These are phyloP conservation scores for Eulemur mongoz DNA, from an alignment of 2,797 vertebrate species.

Conservation along the genomic window DNA sequence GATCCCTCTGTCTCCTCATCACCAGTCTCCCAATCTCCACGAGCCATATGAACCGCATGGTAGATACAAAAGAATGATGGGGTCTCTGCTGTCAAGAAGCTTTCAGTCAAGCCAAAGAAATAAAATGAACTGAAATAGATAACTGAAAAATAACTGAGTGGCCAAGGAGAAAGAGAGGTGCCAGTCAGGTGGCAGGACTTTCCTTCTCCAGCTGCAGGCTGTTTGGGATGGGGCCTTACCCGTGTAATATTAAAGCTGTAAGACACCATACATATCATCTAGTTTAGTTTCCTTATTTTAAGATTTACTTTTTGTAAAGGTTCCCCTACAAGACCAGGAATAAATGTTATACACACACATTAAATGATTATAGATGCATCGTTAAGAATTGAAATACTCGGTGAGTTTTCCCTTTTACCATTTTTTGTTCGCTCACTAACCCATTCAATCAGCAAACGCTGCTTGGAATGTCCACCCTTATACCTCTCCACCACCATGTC, in stretches of 20 bases:
- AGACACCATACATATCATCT: not conserved
- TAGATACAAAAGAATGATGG: not conserved
- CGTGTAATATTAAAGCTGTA: not conserved
- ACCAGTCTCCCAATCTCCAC: not conserved
- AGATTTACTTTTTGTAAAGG: not conserved
- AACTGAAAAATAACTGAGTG: not conserved
- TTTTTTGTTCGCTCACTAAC: not conserved
- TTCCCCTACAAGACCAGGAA: not conserved
- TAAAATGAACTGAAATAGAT: not conserved
- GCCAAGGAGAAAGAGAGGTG: not conserved
- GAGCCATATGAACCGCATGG: not conserved
- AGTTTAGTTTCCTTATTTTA: not conserved
- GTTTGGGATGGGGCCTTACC: not conserved
- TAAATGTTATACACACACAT: not conserved
- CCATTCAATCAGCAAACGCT: not conserved
- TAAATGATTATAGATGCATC: not conserved
- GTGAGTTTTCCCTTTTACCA: not conserved
- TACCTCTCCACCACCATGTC: not conserved
- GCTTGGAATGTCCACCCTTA: not conserved
- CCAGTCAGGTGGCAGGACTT: too few relatives aligned
- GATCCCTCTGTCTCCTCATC: not conserved
- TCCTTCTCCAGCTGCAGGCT: not conserved
- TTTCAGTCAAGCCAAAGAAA: not conserved
- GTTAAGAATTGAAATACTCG: not conserved
- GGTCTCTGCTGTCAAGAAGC: not conserved